Evolutionary conservation across 2,113 vertebrate species (phyloP), one percentile per base, ranked within the genome.

Genomic region (Nipponia nippon): DNA sequence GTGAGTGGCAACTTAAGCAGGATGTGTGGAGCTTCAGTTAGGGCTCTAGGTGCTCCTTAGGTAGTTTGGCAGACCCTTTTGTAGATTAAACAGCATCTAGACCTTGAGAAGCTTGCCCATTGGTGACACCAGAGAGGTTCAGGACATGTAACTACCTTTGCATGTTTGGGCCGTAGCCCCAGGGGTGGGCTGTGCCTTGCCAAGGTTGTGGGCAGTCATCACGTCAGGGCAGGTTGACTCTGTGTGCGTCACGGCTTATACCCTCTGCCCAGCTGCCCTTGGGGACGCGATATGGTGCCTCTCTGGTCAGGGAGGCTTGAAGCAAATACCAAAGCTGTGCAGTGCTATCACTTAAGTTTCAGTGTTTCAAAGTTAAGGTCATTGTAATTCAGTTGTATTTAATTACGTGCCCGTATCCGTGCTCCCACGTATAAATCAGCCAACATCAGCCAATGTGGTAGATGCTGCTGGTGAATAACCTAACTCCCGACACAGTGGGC

Each of bases 211-310:
- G 30, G 6, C 49, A 34, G 6, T 13, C 36, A 47, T 55, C 17
- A 10, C 1, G 0, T 36, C 47, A 46, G 23, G 46, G 13, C 23
- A 76, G 16, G 29, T 13, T 52, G 26, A 8, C 40, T 16, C 52
- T 66, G 14, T 0, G 0, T n/a, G 26, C 2, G 1, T 12, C 21
- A 11, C 0, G 2, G 42, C 15, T 69, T 38, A 42, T 3, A 30
- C 7, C 7, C 27, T 59, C 29, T 84, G 34, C 53, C 49, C 55
- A 50, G 26, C 17, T 67, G 46, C 15, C 42, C 44, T 18, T 15
- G 29, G 15, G 38, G 15, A 21, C 16, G 3, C 3, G 6, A 16
- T 6, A 2, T 2, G 5, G 13, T 16, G 7, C 23, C 11, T 27
- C 42, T 73, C 34, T 16, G 1, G 9, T 36, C 44, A 44, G 34